These are phyloP conservation scores for Mamestra brassicae DNA, from an alignment of 2,888 invertebrate species.

Conservation along the genomic window DNA sequence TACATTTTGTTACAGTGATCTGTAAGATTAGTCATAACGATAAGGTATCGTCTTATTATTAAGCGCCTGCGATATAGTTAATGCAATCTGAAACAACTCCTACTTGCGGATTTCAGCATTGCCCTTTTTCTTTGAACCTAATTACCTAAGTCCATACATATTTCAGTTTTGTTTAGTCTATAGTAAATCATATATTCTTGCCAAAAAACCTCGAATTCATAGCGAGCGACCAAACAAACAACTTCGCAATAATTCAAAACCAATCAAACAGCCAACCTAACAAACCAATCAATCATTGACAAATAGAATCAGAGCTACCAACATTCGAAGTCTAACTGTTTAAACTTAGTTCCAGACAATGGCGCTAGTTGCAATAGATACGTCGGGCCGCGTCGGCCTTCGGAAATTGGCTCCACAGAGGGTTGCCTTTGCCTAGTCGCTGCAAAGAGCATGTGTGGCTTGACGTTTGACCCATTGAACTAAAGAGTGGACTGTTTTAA, in stretches of 20 bases:
- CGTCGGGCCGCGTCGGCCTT: constrained; percentile 53
- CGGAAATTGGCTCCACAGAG: constrained; percentile 66
- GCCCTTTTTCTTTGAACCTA: background rate
- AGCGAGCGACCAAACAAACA: background rate
- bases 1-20: background rate
- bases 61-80: background rate
- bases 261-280: constrained; percentile 39
- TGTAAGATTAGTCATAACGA: background rate
- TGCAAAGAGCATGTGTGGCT: constrained; percentile 55
- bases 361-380: constrained; percentile 61
- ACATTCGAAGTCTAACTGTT: constrained; percentile 57
- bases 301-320: constrained; percentile 43
- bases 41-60: background rate
- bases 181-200: too few relatives aligned
- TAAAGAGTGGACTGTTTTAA: constrained; percentile 36
- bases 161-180: too few relatives aligned
- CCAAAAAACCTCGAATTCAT: background rate
- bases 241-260: constrained; percentile 32
- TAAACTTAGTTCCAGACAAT: constrained; percentile 60
- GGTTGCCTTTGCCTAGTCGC: constrained; percentile 51
- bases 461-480: constrained; percentile 63
- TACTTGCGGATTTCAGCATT: background rate
- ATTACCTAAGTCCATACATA: too few relatives aligned
- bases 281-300: constrained; percentile 42
- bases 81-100: background rate